Conservation (phyloP, 2,113 vertebrate species). For the Barnardius zonarius region DNA sequence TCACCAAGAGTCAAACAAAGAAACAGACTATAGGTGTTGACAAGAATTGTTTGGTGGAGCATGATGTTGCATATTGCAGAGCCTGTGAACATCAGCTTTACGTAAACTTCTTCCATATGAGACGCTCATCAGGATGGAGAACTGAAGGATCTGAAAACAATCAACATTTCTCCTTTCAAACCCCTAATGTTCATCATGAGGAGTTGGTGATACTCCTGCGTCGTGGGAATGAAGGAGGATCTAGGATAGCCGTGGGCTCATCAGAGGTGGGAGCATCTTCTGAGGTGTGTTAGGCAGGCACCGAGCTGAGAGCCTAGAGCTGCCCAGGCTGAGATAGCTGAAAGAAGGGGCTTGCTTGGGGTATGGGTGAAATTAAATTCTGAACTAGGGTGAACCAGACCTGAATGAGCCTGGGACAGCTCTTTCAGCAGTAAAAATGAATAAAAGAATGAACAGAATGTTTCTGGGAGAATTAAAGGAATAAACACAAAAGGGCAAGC, state of each 20-base stretch:
- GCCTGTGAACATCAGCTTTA: slow-evolving; percentile 52
- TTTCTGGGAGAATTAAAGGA: not conserved
- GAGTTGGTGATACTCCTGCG: not conserved
- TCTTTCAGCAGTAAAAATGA: not conserved
- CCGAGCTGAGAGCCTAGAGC: not conserved
- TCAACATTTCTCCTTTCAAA: not conserved
- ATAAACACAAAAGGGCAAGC: not conserved
- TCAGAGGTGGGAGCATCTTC: not conserved
- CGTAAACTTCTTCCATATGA: slow-evolving; percentile 59
- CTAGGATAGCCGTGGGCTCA: not conserved
- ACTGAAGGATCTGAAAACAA: slow-evolving; percentile 45
- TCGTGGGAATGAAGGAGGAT: not conserved
- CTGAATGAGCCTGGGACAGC: not conserved
- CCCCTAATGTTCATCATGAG: not conserved
- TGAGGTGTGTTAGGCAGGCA: no score
- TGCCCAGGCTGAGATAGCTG: rapidly evolving
- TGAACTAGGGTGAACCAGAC: not conserved
- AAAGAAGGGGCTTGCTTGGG: not conserved
- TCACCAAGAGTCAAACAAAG: slow-evolving; percentile 40
- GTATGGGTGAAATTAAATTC: not conserved
- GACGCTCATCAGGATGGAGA: slow-evolving; percentile 16
- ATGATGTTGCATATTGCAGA: slow-evolving; percentile 35
- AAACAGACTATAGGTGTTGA: slow-evolving; percentile 42
- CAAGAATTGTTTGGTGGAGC: slow-evolving; percentile 52
- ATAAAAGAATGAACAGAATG: not conserved